These are phyloP conservation scores for Tiphia femorata DNA, from an alignment of 2,888 invertebrate species.

Conservation along the genomic window DNA sequence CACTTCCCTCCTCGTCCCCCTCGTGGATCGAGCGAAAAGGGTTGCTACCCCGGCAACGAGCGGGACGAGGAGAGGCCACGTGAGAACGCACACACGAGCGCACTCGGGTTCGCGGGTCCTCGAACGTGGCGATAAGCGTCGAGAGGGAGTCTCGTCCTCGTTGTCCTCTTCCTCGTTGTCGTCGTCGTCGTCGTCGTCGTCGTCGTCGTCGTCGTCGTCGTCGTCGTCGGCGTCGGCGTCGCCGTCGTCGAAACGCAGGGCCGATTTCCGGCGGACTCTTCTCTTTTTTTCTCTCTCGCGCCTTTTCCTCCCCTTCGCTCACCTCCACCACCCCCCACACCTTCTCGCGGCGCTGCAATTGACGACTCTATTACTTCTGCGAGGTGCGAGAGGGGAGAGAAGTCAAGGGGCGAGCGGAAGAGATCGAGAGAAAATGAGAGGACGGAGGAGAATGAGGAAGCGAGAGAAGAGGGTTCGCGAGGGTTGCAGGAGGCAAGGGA, in stretches of 20 bases:
- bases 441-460: slow-evolving; percentile 11
- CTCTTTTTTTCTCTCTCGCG: slow-evolving; percentile 26
- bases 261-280: slow-evolving; percentile 32
- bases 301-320: too few relatives aligned
- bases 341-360: slow-evolving; percentile 45
- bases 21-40: not conserved
- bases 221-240: slow-evolving; percentile 7
- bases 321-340: too few relatives aligned
- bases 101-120: too few relatives aligned
- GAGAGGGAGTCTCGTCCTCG: slow-evolving; percentile 38
- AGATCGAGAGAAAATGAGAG: not conserved
- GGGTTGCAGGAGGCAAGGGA: not conserved
- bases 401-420: too few relatives aligned
- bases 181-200: not conserved
- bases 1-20: not conserved
- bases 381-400: slow-evolving; percentile 6
- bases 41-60: not conserved
- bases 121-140: slow-evolving; percentile 41
- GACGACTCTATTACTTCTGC: slow-evolving; percentile 48
- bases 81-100: slow-evolving; percentile 31
- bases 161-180: slow-evolving; percentile 4
- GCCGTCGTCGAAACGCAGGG: not conserved
- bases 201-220: not conserved
- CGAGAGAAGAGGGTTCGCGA: not conserved
- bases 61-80: slow-evolving; percentile 17